Evolutionary conservation across 2,113 vertebrate genomes (phyloP), one percentile per base, ranked within the genome.

Genomic region (Callocephalon fimbriatum): DNA sequence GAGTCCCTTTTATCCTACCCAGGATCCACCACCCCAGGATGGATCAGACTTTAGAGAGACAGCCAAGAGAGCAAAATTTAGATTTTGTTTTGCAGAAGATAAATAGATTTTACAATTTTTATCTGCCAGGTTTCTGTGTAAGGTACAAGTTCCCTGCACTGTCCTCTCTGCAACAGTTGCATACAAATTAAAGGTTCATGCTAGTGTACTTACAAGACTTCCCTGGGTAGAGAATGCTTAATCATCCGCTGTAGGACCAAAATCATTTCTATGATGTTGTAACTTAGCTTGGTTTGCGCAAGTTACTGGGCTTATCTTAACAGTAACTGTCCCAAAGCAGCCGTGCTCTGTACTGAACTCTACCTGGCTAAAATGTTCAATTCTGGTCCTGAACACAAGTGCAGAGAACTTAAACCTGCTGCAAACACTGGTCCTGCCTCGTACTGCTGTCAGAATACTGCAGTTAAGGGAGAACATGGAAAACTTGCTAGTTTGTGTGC

Each of bases 401-500:
- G 9, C 26, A 53, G 65, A 42, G 9, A 7, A n/a, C n/a, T 42
- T 29, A n/a, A 37, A 44, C 14, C 13, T 63, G 37, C 15, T 67
- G 21, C 53, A 32, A 51, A 10, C 8, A 6, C 45, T 4, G 18
- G 6, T 40, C 22, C 16, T 5, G n/a, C 29, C 3, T 5, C 12
- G 15, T 25, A 9, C 37, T 0, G 1, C 31, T 8, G 18, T 3
- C 40, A 31, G 15, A 67, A 27, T 0, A 8, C 9, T 37, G 21
- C 32, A 10, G 0, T 6, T 13, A 3, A 53, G 7, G 13, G 32
- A 47, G 15, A 74, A 44, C 15, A 62, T 0, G 1, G 18, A 47
- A 23, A 10, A 12, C 21, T 7, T 44, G 18, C 29, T 53, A 11
- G 40, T 32, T 51, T 51, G 7, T 66, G 40, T 71, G 26, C 26